These are phyloP conservation scores for Drosophila tsacasi DNA, from an alignment of 1,140 invertebrate species.

Conservation along the genomic window DNA sequence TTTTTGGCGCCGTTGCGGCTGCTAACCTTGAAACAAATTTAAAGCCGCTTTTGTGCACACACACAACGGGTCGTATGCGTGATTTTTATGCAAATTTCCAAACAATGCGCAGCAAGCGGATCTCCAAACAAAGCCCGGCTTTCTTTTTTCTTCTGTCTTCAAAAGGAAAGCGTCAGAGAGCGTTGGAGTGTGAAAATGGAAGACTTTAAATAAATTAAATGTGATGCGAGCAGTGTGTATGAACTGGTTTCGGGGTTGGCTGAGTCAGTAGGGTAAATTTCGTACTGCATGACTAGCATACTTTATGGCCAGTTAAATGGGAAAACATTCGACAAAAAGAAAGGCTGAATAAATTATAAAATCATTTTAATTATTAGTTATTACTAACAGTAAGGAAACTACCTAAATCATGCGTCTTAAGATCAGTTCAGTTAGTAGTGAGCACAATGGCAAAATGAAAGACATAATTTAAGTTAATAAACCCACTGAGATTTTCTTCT, in stretches of 20 bases:
- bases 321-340: background rate
- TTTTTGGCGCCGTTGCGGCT: conserved; percentile 16
- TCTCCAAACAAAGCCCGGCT: conserved; percentile 56
- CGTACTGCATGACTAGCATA: background rate
- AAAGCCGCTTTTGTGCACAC: conserved; percentile 48
- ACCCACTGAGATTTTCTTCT: background rate
- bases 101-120: conserved; percentile 63
- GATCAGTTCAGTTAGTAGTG: background rate
- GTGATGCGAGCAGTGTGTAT: conserved; percentile 41
- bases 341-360: background rate
- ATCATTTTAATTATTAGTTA: background rate
- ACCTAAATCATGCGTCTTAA: too few relatives aligned
- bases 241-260: conserved; percentile 26
- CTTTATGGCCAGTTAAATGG: background rate
- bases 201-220: conserved; percentile 82
- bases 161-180: conserved; percentile 7
- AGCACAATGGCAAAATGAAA: too few relatives aligned
- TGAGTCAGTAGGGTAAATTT: conserved; percentile 14
- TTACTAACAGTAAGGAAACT: too few relatives aligned
- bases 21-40: conserved; percentile 66
- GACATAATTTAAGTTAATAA: background rate
- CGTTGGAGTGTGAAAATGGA: conserved; percentile 66
- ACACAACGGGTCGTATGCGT: conserved; percentile 55
- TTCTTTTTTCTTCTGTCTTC: conserved; percentile 34
- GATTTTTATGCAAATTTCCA: conserved; percentile 76